Evolutionary conservation across 2,113 vertebrate genomes (phyloP).

Genomic region (Catagonus wagneri): DNA sequence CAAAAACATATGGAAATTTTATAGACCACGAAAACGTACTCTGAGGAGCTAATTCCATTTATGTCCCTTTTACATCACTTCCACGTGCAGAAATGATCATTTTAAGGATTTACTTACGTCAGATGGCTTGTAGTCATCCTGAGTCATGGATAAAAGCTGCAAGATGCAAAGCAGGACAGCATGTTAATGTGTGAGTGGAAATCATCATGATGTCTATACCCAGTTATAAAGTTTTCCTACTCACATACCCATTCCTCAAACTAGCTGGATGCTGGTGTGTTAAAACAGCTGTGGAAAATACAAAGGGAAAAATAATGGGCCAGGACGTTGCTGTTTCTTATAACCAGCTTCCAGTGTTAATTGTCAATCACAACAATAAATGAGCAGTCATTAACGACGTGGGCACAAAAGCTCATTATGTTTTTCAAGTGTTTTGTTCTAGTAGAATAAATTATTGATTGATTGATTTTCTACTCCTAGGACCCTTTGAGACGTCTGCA

Average conservation of each 20-base stretch:
- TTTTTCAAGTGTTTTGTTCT: neutral
- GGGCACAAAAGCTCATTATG: neutral
- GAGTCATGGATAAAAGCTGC: conserved; percentile 96
- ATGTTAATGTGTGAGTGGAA: conserved; percentile 84
- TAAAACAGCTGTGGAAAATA: conserved; percentile 74
- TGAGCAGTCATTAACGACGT: neutral
- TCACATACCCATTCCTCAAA: conserved; percentile 19
- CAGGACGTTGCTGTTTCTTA: neutral
- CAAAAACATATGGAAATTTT: neutral
- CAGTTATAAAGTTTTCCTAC: neutral
- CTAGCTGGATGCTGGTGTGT: conserved; percentile 24
- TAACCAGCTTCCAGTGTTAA: neutral
- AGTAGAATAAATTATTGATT: neutral
- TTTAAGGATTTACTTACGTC: conserved; percentile 94
- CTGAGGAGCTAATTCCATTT: neutral
- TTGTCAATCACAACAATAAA: neutral
- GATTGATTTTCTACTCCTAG: neutral
- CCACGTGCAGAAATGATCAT: conserved; percentile 65
- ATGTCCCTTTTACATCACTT: conserved; percentile 51
- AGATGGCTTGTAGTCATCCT: conserved; percentile 96
- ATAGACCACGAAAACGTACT: neutral
- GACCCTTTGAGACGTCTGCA: neutral
- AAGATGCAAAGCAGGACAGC: conserved; percentile 89
- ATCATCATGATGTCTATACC: conserved; percentile 68
- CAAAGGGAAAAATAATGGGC: conserved; percentile 45